phyloP scores from a whole-genome alignment of 2,888 invertebrate species.

The Dysmachus trigonus region DNA sequence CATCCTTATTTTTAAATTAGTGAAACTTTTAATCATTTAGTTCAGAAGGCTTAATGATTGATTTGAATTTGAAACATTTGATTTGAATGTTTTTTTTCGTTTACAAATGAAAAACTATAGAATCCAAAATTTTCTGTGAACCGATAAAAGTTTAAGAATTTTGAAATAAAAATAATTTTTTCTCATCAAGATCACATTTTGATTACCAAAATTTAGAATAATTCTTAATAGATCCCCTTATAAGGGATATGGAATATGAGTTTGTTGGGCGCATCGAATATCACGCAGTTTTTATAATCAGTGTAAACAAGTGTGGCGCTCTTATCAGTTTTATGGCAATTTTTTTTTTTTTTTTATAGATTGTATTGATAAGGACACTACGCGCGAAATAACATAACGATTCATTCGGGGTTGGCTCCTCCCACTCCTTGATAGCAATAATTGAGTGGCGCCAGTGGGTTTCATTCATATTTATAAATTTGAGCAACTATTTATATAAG shows the following conservation, averaged over 20 bases:
- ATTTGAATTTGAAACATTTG: too few species aligned
- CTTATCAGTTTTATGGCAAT: not conserved
- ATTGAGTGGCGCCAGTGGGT: not conserved
- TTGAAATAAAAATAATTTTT: too few species aligned
- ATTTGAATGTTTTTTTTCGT: too few species aligned
- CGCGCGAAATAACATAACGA: not conserved
- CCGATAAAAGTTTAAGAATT: too few species aligned
- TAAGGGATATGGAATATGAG: not conserved
- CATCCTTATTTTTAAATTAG: too few species aligned
- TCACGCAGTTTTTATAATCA: not conserved
- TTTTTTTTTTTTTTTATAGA: not conserved
- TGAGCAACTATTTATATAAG: not conserved
- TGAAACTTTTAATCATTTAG: too few species aligned
- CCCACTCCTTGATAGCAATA: not conserved
- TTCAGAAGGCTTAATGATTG: too few species aligned
- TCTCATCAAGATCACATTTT: too few species aligned
- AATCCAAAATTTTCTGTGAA: too few species aligned
- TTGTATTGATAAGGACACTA: not conserved
- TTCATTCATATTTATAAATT: slow-evolving; percentile 21
- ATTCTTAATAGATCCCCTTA: not conserved
- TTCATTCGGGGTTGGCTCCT: not conserved
- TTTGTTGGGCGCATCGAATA: not conserved
- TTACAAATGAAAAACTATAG: too few species aligned
- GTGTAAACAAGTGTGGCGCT: not conserved
- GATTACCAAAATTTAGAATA: not conserved